Evolutionary conservation across 2,113 vertebrate species (phyloP), one percentile per base, ranked within the genome.

Genomic region (Apodemus speciosus): DNA sequence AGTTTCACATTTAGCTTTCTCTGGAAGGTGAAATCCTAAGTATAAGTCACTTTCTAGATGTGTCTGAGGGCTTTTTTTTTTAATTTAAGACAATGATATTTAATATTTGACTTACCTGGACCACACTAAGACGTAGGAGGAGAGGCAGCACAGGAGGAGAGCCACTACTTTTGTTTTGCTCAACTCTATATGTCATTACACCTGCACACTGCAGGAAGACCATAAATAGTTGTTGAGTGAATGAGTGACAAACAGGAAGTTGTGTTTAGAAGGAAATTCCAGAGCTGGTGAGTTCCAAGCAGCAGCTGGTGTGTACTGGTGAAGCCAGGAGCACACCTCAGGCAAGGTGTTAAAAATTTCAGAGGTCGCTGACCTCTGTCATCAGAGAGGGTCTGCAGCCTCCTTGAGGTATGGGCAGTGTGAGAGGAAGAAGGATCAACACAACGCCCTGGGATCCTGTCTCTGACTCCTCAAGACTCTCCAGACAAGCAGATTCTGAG

Each of bases 51-150:
- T 94, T 85, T 81, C 25, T 80, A 32, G 20, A 14, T 27, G 8
- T 86, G 73, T 69, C 51, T 32, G 35, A 20, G 68, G 81, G 1
- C 43, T 46, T 90, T 72, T 77, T 81, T 93, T 25, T 85, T 85
- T 53, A 23, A 58, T 89, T 96, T 89, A n/a, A 89, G 68, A 88
- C 27, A 80, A 51, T 86, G 21, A 9, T 38, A 38, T 43, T 83
- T 94, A 85, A 73, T 90, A 60, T 86, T 77, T 49, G 11, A 66
- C 14, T 93, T 60, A 62, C 64, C 2, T 83, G 51, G 20, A 72
- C 81, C 51, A 88, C 2, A 21, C 0, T 62, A 68, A 83, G 30
- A 51, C 53, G n/a, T 38, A 43, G 32, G 40, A 80, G 2, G 9
- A n/a, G 43, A 81, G 64, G 49, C 14, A 32, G 32, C 60, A 43